phyloP scores from a whole-genome alignment of 2,797 vertebrate species.

The Enteromius trimaculatus region DNA sequence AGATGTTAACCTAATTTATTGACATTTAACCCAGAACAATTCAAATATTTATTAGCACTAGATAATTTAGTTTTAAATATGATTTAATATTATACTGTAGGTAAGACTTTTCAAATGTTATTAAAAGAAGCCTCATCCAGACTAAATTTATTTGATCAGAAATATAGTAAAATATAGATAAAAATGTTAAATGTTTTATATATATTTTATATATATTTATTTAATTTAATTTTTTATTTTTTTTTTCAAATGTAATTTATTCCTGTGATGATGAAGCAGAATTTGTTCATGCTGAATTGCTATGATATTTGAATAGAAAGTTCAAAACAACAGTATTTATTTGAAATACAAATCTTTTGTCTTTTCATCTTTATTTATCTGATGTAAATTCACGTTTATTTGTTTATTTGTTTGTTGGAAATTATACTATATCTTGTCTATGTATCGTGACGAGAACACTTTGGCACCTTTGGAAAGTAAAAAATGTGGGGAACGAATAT shows the following conservation, averaged over 20 bases:
- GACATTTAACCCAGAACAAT: neutral
- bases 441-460: neutral
- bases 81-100: neutral
- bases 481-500: constrained; percentile 52
- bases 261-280: neutral
- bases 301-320: neutral
- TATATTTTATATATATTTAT: too few relatives aligned
- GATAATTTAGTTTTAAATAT: neutral
- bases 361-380: neutral
- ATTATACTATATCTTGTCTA: neutral
- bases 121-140: neutral
- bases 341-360: neutral
- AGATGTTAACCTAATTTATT: constrained; percentile 15
- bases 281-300: neutral
- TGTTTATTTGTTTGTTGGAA: neutral
- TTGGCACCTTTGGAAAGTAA: constrained; percentile 3
- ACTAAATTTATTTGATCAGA: neutral
- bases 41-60: neutral
- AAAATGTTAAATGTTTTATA: neutral
- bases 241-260: neutral
- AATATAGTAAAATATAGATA: neutral
- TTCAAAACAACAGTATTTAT: neutral
- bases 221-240: too few relatives aligned
- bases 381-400: neutral
- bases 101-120: neutral